phyloP scores from a whole-genome alignment of 2,797 vertebrate species.

The Sitta carolinensis region DNA sequence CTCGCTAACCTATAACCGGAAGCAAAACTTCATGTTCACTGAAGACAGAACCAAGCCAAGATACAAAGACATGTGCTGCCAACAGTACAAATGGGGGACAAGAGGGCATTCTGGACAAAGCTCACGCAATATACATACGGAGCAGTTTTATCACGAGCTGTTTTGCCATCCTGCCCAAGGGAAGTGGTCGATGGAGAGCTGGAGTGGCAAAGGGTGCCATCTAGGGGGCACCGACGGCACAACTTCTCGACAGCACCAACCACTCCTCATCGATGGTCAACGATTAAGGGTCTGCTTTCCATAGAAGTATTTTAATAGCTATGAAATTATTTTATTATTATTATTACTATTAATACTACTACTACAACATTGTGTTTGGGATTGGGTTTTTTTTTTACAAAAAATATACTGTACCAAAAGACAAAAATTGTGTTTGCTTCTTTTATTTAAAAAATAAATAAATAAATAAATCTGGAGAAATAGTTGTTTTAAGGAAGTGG shows the following conservation, averaged over 20 bases:
- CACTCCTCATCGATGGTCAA: background rate
- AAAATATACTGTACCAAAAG: background rate
- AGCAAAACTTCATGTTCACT: background rate
- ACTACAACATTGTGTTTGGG: background rate
- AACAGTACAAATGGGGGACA: background rate
- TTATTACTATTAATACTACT: fast-evolving
- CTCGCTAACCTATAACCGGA: background rate
- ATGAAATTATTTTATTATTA: background rate
- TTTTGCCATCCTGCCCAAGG: background rate
- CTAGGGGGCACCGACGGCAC: conserved; percentile 5
- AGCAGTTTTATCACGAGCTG: background rate
- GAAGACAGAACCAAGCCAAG: background rate
- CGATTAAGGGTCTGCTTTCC: background rate
- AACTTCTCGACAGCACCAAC: background rate
- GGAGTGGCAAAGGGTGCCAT: conserved; percentile 32
- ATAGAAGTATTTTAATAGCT: background rate
- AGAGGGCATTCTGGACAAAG: background rate
- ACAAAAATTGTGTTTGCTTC: background rate
- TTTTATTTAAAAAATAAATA: background rate
- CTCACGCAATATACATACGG: fast-evolving
- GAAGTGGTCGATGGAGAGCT: background rate
- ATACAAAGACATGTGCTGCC: background rate
- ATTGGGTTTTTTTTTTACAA: background rate
- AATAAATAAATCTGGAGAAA: background rate
- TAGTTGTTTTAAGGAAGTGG: background rate